Evolutionary conservation across 2,797 vertebrate genomes (phyloP).

Genomic region (Mormyrops attenuatus): DNA sequence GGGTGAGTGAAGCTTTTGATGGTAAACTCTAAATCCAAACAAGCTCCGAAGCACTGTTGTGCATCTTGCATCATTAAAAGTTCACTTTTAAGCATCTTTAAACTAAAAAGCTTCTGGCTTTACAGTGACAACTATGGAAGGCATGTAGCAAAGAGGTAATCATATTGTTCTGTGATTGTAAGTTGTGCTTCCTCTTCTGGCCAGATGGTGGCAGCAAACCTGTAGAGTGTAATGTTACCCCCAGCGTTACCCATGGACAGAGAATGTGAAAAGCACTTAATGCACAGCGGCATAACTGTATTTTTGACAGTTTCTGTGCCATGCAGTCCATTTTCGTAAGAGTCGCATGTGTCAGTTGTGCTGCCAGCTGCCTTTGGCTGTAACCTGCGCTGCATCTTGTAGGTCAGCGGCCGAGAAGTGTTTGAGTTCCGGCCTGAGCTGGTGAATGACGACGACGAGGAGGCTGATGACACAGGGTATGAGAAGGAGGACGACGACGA

Average conservation of each 20-base stretch:
- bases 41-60: too few relatives aligned
- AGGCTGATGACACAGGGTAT: conserved; percentile 83
- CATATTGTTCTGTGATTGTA: background rate
- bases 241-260: background rate
- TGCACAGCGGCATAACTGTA: background rate
- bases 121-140: background rate
- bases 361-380: background rate
- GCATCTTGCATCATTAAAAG: background rate
- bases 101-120: background rate
- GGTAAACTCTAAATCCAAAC: background rate
- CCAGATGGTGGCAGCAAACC: conserved; percentile 9
- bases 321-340: background rate
- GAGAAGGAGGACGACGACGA: conserved; percentile 29
- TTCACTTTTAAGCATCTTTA: background rate
- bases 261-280: background rate
- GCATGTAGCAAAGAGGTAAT: background rate
- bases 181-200: background rate
- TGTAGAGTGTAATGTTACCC: background rate
- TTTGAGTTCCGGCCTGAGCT: conserved; percentile 94
- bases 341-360: background rate
- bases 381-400: background rate
- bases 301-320: background rate
- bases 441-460: conserved; percentile 86
- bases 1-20: conserved; percentile 61
- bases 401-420: conserved; percentile 95